Percentiles rank a stretch among this genome's conserved stretches.
These are phyloP conservation scores for Gallinago stenura DNA, from an alignment of 2,797 vertebrate species.

Conservation along the genomic window DNA sequence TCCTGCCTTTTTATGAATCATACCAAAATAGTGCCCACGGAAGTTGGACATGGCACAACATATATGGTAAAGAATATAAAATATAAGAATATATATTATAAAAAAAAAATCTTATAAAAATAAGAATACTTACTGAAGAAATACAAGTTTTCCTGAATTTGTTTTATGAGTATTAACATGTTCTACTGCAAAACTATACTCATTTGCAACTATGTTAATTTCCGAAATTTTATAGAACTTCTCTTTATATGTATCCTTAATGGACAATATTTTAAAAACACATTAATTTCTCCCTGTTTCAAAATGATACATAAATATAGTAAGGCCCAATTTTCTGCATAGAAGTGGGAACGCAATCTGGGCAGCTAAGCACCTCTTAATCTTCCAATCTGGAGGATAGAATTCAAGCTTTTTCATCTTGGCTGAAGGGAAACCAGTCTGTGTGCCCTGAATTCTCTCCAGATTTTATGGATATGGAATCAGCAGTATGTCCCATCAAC, in stretches of 20 bases:
- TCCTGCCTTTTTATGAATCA: not conserved
- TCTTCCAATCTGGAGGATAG: constrained; percentile 17
- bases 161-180: not conserved
- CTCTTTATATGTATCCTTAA: not conserved
- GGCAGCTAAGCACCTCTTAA: constrained; percentile 44
- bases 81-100: too few species aligned
- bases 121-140: not conserved
- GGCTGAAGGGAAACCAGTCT: constrained; percentile 23
- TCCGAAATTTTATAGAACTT: not conserved
- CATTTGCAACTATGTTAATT: not conserved
- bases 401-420: constrained; percentile 32
- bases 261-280: not conserved
- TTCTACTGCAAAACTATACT: not conserved
- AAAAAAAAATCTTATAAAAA: too few species aligned
- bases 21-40: not conserved
- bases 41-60: not conserved
- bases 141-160: not conserved
- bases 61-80: not conserved
- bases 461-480: not conserved
- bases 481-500: not conserved
- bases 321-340: not conserved
- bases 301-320: not conserved
- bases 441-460: constrained; percentile 26
- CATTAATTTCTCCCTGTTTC: not conserved
- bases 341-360: constrained; percentile 39